Evolutionary conservation across 1,140 invertebrate species (phyloP), one percentile per base, ranked within the genome.

Genomic region (Liolophura sinensis): DNA sequence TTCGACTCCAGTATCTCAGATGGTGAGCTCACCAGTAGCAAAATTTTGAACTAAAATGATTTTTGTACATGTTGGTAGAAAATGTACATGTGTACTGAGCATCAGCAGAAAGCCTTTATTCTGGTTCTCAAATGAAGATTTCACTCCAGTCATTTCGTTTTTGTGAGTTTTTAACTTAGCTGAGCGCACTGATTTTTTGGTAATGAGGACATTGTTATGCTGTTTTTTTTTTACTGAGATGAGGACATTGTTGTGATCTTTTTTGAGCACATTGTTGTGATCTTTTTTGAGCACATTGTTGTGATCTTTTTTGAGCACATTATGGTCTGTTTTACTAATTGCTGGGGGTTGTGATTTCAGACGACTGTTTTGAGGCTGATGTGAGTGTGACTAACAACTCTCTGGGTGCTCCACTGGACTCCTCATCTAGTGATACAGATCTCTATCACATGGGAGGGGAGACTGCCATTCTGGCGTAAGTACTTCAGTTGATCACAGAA

Each of bases 331-430:
- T 56, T 40, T 40, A 40, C 31, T 40, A 9, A 40, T 40, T 40
- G 31, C 31, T 9, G 31, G 3, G 3, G 31, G 31, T 64, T 51
- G 69, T 65, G 54, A 63, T 73, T 64, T 18, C 64, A 78, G 78
- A 78, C 72, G 77, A 78, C n/a, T 64, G 72, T 50, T 74, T 78
- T 72, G 72, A 73, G 20, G 71, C 74, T 65, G 75, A 75, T 25
- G 65, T 80, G 25, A 80, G 75, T 65, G 72, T 79, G 22, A 62
- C 68, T 46, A 79, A 80, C 63, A 80, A 78, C 58, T 80, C 78
- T 1, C 63, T 80, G 58, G 77, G 74, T 27, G 70, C 65, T n/a
- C 78, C 78, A 18, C 64, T 80, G 20, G 77, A 80, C 47, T 70
- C 64, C 25, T 80, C 78, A 12, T 73, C 77, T n/a, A 74, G 72